phyloP scores from a whole-genome alignment of 2,797 vertebrate genomes.

The Salarias fasciatus region DNA sequence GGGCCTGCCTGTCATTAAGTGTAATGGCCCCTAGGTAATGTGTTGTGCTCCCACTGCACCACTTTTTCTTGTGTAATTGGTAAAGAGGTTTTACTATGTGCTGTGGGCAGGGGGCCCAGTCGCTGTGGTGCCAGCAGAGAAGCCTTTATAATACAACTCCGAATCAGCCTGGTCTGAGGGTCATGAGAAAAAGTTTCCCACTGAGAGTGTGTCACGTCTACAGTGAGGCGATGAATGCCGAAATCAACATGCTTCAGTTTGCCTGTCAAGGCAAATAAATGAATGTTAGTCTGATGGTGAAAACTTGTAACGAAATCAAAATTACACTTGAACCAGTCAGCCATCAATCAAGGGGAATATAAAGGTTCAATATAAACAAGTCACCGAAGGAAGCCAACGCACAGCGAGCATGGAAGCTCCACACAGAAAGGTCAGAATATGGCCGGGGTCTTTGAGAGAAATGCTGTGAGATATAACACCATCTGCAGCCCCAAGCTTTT shows the following conservation, averaged over 20 bases:
- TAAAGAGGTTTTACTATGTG: conserved; percentile 59
- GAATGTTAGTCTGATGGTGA: neutral
- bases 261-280: conserved; percentile 17
- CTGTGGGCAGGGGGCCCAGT: conserved; percentile 45
- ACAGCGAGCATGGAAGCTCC: too few species aligned
- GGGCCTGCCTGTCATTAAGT: conserved; percentile 39
- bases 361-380: too few species aligned
- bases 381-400: too few species aligned
- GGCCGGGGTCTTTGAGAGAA: too few species aligned
- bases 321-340: neutral
- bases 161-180: conserved; percentile 41
- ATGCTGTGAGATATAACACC: too few species aligned
- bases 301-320: neutral
- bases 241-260: conserved; percentile 24
- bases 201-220: conserved; percentile 16
- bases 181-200: conserved; percentile 53
- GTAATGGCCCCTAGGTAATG: conserved; percentile 48
- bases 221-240: conserved; percentile 34
- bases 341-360: too few species aligned
- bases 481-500: too few species aligned
- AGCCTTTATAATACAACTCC: conserved; percentile 32
- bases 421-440: too few species aligned
- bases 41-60: conserved; percentile 23
- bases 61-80: conserved; percentile 50
- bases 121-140: conserved; percentile 41